Base-by-base conservation (phyloP, 2,113 vertebrate genomes). In the Eleginops maclovinus region DNA sequence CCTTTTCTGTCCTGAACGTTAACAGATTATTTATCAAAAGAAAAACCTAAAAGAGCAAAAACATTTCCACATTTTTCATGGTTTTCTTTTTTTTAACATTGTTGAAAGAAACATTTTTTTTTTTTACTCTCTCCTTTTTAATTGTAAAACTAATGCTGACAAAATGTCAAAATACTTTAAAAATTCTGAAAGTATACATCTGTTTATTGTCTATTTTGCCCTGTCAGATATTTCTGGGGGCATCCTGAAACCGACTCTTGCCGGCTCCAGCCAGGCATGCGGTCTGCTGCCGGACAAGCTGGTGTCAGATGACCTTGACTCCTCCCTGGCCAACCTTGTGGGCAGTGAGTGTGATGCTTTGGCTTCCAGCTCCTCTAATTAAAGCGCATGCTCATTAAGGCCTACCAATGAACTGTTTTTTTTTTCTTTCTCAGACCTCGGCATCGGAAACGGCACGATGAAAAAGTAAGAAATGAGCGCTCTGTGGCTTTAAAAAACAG, bases 271-370 rank as follows among this genome's bases (percentile, higher is more conserved):
- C 92, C 96, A 95, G 94, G 92, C 89, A 89, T 93, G 95, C 91
- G 95, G 92, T 94, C 96, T 95, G 84, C 95, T 94, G 68, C 95
- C 96, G 77, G 97, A 96, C 87, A 99, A 97, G 86, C 94, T 99
- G 84, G 97, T 99, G 82, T 98, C 97, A 44, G 97, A 98, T 80
- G 98, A 99, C 92, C 94, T 99, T 93, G 98, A 99, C 91, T 99
- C 98, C 28, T 99, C 98, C 47, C 94, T 99, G 91, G 98, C 98
- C 80, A 99, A 99, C 86, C 96, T 99, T 71, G 97, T 99, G 77
- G 98, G 98, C 93, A 99, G 98, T 99, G 94, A 95, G 97, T 98
- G 90, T 85, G 59, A 61, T 2, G 55, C 73, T 77, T 59, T 40
- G 28, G 21, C 22, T 53, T 44, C 62, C 36, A 55, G 43, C 63